These are phyloP conservation scores for Polypedilum pembai DNA, from an alignment of 1,140 invertebrate species.

Conservation along the genomic window DNA sequence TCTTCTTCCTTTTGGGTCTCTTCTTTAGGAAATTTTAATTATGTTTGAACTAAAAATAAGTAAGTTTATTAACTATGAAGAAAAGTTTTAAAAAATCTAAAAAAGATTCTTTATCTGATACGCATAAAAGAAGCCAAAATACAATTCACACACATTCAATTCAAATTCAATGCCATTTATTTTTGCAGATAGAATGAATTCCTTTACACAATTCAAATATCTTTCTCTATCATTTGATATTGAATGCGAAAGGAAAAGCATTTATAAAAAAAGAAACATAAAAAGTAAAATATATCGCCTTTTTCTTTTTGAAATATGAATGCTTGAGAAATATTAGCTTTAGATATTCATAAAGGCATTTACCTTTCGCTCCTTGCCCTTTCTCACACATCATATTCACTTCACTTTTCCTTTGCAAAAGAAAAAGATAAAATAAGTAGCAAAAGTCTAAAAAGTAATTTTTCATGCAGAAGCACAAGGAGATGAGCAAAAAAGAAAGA, in stretches of 20 bases:
- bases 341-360: slow-evolving; percentile 13
- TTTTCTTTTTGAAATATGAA: slow-evolving; percentile 1
- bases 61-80: too few species aligned
- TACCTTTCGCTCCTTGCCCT: not conserved
- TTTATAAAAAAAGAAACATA: not conserved
- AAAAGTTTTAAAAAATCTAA: too few species aligned
- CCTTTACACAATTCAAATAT: too few species aligned
- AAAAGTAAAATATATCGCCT: not conserved
- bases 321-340: not conserved
- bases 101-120: too few species aligned
- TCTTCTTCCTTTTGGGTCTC: not conserved
- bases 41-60: not conserved
- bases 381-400: not conserved
- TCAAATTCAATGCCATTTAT: too few species aligned
- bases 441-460: slow-evolving; percentile 23
- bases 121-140: too few species aligned
- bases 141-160: too few species aligned
- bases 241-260: not conserved
- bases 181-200: too few species aligned
- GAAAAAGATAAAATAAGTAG: not conserved
- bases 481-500: not conserved
- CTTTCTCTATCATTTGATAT: too few species aligned
- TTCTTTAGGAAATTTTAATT: not conserved
- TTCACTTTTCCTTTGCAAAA: not conserved
- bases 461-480: slow-evolving; percentile 7